A percentile compares a stretch with the other conserved stretches of the same genome.
These are phyloP conservation scores for Micropoecilia bifurca DNA, from an alignment of 2,797 vertebrate species.

Conservation along the genomic window DNA sequence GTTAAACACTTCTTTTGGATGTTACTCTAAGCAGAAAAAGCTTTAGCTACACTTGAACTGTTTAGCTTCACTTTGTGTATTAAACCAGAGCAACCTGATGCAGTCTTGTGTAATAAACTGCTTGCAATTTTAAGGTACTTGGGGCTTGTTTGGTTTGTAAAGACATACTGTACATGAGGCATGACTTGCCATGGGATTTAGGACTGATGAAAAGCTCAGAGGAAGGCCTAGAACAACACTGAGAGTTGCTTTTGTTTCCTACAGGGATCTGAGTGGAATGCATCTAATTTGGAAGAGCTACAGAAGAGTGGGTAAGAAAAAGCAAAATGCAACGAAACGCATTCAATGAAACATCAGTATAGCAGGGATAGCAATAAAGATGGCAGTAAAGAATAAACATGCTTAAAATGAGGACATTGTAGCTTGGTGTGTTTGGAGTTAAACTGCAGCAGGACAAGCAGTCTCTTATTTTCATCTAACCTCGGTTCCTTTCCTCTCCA, in stretches of 20 bases:
- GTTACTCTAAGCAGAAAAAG: neutral
- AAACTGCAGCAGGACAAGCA: neutral
- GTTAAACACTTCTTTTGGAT: neutral
- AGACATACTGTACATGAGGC: slow-evolving; percentile 8
- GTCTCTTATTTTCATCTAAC: slow-evolving; percentile 9
- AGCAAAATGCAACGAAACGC: slow-evolving; percentile 14
- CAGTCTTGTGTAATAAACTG: slow-evolving; percentile 16
- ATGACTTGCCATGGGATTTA: slow-evolving; percentile 43
- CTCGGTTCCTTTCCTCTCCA: slow-evolving; percentile 50
- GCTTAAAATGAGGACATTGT: slow-evolving; percentile 1
- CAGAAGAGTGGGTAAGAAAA: slow-evolving; percentile 93
- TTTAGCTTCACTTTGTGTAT: neutral
- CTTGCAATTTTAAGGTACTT: slow-evolving; percentile 45
- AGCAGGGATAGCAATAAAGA: slow-evolving; percentile 9
- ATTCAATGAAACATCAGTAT: neutral
- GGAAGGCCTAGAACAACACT: slow-evolving; percentile 50
- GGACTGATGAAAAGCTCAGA: slow-evolving; percentile 54
- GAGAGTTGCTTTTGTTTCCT: slow-evolving; percentile 67
- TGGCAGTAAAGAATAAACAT: neutral
- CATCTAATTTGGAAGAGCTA: slow-evolving; percentile 96
- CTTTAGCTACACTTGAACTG: neutral
- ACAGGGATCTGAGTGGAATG: slow-evolving; percentile 98
- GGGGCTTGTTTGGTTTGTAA: slow-evolving; percentile 43
- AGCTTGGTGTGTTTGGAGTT: neutral
- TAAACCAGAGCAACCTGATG: slow-evolving; percentile 2